A percentile compares a stretch with the other conserved stretches of the same genome.
Conservation (phyloP, 2,113 vertebrate species). For the Synodontis membranacea region DNA sequence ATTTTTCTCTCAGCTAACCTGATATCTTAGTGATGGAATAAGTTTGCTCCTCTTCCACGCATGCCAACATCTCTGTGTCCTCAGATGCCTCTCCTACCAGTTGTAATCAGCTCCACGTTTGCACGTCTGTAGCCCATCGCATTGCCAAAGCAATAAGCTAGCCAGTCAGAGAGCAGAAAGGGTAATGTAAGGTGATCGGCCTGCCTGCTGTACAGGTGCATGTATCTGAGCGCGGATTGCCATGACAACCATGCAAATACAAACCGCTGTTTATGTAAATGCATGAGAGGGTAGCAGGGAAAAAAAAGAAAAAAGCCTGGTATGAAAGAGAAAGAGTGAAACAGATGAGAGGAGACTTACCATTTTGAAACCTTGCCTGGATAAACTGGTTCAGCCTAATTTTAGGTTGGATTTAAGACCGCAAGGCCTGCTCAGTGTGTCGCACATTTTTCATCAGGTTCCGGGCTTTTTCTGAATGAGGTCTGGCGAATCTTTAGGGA, state of each 20-base stretch:
- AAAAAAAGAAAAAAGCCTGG: background rate
- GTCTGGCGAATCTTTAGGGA: conserved; percentile 1
- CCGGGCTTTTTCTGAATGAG: conserved; percentile 36
- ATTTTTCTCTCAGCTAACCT: background rate
- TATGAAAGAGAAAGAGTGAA: background rate
- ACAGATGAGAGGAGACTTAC: background rate
- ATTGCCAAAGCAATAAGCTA: conserved; percentile 23
- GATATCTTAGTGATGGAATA: conserved; percentile 1
- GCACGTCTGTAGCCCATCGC: background rate
- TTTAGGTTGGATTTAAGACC: conserved; percentile 36
- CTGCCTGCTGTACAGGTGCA: conserved; percentile 39
- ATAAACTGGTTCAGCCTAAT: conserved; percentile 50
- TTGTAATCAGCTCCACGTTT: background rate
- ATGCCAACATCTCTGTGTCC: background rate
- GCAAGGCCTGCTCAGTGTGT: conserved; percentile 22
- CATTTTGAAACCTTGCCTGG: conserved; percentile 41
- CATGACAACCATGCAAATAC: conserved; percentile 48
- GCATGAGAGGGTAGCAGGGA: background rate
- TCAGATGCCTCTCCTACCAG: background rate
- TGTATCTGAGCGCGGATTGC: conserved; percentile 10
- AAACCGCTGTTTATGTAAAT: conserved; percentile 27
- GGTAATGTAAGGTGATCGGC: conserved; percentile 15
- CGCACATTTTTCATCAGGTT: conserved; percentile 34
- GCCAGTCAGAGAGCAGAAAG: background rate
- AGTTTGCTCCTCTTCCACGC: conserved; percentile 16